Evolutionary conservation across 2,113 vertebrate genomes (phyloP), one percentile per base, ranked within the genome.

Genomic region (Otocyon megalotis): DNA sequence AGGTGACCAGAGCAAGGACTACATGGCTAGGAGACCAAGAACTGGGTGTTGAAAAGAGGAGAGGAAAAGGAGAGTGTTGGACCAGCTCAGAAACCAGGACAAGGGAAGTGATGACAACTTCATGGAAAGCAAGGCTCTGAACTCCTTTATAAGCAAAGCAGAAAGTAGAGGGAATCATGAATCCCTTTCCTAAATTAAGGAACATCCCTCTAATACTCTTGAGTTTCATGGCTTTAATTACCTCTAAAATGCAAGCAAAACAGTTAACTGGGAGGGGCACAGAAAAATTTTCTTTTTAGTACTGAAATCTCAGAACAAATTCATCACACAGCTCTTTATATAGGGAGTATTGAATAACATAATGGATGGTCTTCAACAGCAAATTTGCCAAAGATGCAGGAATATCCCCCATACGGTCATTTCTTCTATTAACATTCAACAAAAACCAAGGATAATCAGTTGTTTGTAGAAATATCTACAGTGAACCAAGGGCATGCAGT

Each of bases 321-420:
- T n/a, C n/a, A 83, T 84, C 48, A n/a, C 32, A 28, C 20, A 54
- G 43, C n/a, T 88, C 81, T 14, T 90, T 26, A 37, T 71, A 15
- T 9, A 60, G 72, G 30, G 28, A 7, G 53, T 19, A 76, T 8
- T 54, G 22, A 56, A 2, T 93, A 88, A 58, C 20, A 67, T 48
- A 76, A 67, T 12, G 22, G 19, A 43, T 14, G 48, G 24, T 63
- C 48, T 89, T 92, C 69, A 90, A 90, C 2, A 94, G 62, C 2
- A n/a, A 95, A 87, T 80, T 90, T 80, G 90, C 30, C 72, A 87
- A 81, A 69, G 67, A 81, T 5, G 2, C 37, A 90, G 79, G 62
- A 80, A 48, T 32, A 76, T 24, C 63, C 30, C 87, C 83, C 15
- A 2, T 5, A 24, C 1, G 30, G 30, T 17, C 71, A 2, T 26